Conservation (phyloP, 2,888 invertebrate genomes). For the Onthophagus sagittarius region DNA sequence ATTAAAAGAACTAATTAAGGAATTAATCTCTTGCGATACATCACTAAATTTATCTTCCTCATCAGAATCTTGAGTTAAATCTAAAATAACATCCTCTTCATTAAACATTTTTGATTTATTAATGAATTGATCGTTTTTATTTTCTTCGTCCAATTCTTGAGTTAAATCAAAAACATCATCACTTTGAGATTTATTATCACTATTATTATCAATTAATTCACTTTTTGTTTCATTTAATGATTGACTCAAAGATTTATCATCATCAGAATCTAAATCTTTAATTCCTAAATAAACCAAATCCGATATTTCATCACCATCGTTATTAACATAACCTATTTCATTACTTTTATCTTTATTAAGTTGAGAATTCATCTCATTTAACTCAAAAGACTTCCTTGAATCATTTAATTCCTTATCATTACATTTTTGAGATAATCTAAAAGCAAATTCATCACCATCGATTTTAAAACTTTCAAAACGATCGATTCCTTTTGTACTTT, state of each 20-base stretch:
- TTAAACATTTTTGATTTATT: background rate
- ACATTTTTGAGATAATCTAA: background rate
- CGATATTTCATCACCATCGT: background rate
- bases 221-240: background rate
- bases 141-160: slow-evolving; percentile 31
- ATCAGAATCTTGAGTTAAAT: slow-evolving; percentile 8
- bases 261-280: background rate
- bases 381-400: no score
- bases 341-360: background rate
- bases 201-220: slow-evolving; percentile 1
- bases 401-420: background rate
- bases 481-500: slow-evolving; percentile 33
- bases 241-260: background rate
- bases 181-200: background rate
- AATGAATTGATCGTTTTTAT: background rate
- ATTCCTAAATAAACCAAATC: background rate
- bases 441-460: slow-evolving; percentile 16
- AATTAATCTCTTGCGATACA: no score
- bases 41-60: background rate
- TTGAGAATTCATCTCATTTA: background rate
- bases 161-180: slow-evolving; percentile 44
- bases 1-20: background rate
- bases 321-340: background rate
- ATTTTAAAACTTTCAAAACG: slow-evolving; percentile 36
- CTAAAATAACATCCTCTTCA: background rate